These are phyloP conservation scores for Sphyrna mokarran DNA, from an alignment of 2,113 vertebrate species.

Conservation along the genomic window DNA sequence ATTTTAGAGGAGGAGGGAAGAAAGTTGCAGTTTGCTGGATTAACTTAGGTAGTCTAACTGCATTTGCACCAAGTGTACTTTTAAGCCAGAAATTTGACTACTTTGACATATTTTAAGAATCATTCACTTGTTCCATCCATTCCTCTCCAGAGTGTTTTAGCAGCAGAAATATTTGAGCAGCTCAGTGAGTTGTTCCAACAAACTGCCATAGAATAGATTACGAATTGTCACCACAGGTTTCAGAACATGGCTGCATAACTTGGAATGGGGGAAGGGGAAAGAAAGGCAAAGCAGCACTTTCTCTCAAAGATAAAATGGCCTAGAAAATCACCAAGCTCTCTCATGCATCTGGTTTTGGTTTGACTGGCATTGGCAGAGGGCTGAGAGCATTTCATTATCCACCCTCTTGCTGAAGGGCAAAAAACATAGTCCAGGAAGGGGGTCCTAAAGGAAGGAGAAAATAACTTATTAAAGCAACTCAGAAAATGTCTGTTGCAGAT, in stretches of 20 bases:
- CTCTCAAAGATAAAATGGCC: not conserved
- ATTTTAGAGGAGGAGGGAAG: not conserved
- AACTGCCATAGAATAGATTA: not conserved
- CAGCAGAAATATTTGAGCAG: constrained; percentile 4
- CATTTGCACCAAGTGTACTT: not conserved
- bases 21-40: not conserved
- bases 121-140: not conserved
- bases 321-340: not conserved
- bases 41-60: not conserved
- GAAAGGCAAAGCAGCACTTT: not conserved
- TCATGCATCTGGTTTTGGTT: not conserved
- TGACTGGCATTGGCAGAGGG: not conserved
- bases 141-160: constrained; percentile 15
- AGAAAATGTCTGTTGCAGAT: constrained; percentile 22
- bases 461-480: constrained; percentile 31
- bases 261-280: not conserved
- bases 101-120: constrained; percentile 2
- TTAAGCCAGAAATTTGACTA: not conserved
- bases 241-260: not conserved
- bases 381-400: not conserved
- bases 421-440: not conserved
- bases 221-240: not conserved
- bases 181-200: not conserved
- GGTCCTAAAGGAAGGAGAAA: not conserved
- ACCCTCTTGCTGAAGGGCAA: not conserved